phyloP scores from a whole-genome alignment of 1,140 invertebrate species.

The Apis florea region DNA sequence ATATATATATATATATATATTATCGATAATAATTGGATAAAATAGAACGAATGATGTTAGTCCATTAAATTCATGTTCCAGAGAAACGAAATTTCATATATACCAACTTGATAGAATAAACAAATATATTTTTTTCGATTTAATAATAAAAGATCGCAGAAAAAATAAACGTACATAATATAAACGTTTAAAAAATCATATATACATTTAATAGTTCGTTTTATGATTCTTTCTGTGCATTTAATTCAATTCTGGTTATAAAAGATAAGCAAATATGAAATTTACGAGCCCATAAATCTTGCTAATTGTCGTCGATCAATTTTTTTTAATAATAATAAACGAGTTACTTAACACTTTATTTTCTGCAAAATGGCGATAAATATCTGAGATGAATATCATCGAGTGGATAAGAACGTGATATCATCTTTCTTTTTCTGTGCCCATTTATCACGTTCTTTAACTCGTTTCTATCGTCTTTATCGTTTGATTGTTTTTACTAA shows the following conservation, averaged over 20 bases:
- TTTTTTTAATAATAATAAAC: neutral
- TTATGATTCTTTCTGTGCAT: neutral
- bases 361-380: neutral
- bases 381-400: neutral
- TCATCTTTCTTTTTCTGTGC: neutral
- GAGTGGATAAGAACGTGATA: neutral
- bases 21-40: too few relatives aligned
- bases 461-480: neutral
- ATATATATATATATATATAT: too few relatives aligned
- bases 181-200: neutral
- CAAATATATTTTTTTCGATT: neutral
- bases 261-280: neutral
- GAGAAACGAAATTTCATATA: too few relatives aligned
- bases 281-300: slow-evolving; percentile 3
- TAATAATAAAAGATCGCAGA: neutral
- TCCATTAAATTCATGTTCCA: too few relatives aligned
- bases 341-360: neutral
- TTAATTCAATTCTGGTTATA: neutral
- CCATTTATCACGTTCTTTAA: neutral
- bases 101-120: too few relatives aligned
- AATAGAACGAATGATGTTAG: too few relatives aligned
- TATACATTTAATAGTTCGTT: neutral
- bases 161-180: neutral
- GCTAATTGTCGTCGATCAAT: neutral
- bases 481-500: neutral